phyloP scores from a whole-genome alignment of 1,140 invertebrate species.

The Drosophila ambigua region DNA sequence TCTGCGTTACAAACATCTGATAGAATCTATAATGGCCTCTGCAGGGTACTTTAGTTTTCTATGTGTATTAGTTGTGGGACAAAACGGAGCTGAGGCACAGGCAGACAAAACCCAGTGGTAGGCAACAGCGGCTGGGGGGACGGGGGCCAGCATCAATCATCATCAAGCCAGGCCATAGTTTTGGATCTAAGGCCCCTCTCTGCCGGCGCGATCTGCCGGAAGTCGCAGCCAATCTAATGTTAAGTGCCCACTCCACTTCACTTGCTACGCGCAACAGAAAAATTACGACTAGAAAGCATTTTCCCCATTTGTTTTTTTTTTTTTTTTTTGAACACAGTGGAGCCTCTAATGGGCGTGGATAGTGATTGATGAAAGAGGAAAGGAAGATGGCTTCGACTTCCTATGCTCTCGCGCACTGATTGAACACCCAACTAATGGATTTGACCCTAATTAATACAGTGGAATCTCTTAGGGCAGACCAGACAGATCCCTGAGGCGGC shows the following conservation, averaged over 20 bases:
- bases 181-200: slow-evolving; percentile 49
- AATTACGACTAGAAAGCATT: slow-evolving; percentile 75
- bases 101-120: too few species aligned
- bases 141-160: slow-evolving; percentile 52
- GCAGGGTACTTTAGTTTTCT: too few species aligned
- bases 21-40: neutral
- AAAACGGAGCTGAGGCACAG: too few species aligned
- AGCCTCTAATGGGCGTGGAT: slow-evolving; percentile 19
- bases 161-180: slow-evolving; percentile 48
- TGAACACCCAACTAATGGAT: slow-evolving; percentile 12
- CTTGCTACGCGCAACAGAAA: slow-evolving; percentile 25
- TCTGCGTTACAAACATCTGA: neutral
- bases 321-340: slow-evolving; percentile 32
- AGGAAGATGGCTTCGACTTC: slow-evolving; percentile 25
- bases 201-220: slow-evolving; percentile 44
- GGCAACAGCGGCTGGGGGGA: neutral
- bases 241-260: slow-evolving; percentile 78
- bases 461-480: neutral
- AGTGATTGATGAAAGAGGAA: slow-evolving; percentile 35
- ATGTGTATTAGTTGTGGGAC: too few species aligned
- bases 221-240: slow-evolving; percentile 79
- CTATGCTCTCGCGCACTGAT: slow-evolving; percentile 27
- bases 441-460: slow-evolving; percentile 10
- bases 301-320: slow-evolving; percentile 52
- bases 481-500: too few species aligned